These are phyloP conservation scores for Andrena hattorfiana DNA, from an alignment of 2,888 invertebrate species.

Conservation along the genomic window DNA sequence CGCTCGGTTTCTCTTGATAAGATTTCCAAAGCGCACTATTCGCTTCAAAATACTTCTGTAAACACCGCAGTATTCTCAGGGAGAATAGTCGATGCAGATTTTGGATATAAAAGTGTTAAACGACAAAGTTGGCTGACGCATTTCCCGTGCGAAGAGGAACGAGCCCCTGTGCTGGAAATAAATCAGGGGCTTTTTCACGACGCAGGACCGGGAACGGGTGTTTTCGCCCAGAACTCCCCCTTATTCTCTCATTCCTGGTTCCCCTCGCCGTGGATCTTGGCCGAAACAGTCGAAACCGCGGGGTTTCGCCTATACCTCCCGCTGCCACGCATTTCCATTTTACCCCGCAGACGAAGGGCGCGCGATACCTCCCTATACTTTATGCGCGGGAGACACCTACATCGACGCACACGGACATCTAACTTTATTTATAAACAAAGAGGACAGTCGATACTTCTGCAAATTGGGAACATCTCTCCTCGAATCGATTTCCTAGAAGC, in stretches of 20 bases:
- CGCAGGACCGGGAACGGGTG: slow-evolving; percentile 53
- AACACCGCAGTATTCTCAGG: too few species aligned
- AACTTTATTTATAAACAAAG: slow-evolving; percentile 70
- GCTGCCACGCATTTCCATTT: slow-evolving; percentile 80
- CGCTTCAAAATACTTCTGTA: too few species aligned
- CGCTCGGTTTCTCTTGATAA: too few species aligned
- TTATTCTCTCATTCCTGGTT: not conserved
- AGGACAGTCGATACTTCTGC: slow-evolving; percentile 46
- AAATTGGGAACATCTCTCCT: slow-evolving; percentile 52
- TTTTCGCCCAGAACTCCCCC: slow-evolving; percentile 47
- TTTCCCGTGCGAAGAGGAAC: slow-evolving; percentile 3
- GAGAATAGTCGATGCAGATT: too few species aligned
- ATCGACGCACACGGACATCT: slow-evolving; percentile 51
- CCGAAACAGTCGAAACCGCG: slow-evolving; percentile 73
- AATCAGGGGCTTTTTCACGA: slow-evolving; percentile 54
- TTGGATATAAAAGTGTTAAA: not conserved
- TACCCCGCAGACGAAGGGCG: slow-evolving; percentile 71
- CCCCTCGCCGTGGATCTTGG: slow-evolving; percentile 19
- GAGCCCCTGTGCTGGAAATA: slow-evolving; percentile 32
- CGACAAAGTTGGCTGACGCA: slow-evolving; percentile 1
- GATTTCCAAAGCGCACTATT: too few species aligned
- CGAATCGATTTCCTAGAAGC: slow-evolving; percentile 57
- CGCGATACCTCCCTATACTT: slow-evolving; percentile 61
- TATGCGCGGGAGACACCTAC: slow-evolving; percentile 57
- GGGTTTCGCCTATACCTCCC: slow-evolving; percentile 78